phyloP scores from a whole-genome alignment of 2,888 invertebrate species.

The Nezara viridula region DNA sequence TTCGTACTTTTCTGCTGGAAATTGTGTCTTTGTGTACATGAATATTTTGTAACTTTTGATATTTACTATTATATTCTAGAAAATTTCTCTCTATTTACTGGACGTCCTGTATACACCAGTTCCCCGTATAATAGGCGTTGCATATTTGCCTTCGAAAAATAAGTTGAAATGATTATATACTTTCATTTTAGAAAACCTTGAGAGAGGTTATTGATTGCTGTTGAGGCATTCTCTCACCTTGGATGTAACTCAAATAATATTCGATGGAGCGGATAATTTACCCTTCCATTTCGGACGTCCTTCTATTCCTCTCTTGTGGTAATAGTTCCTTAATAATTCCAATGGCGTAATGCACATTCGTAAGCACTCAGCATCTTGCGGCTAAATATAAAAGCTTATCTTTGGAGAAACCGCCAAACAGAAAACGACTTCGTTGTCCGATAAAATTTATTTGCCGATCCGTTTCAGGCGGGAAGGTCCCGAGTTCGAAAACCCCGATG shows the following conservation, averaged over 20 bases:
- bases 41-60: no score
- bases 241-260: background rate
- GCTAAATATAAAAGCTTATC: slow-evolving; percentile 1
- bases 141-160: no score
- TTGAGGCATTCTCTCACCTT: background rate
- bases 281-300: background rate
- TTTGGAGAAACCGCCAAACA: background rate
- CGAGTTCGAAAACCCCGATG: background rate
- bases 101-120: no score
- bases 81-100: no score
- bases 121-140: no score
- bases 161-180: background rate
- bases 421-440: background rate
- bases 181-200: background rate
- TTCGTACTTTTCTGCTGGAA: no score
- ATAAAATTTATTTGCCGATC: slow-evolving; percentile 17
- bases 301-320: background rate
- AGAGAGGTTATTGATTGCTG: background rate
- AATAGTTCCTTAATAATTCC: background rate
- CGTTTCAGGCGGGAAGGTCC: background rate
- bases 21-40: no score
- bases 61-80: no score
- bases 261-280: background rate
- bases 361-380: background rate
- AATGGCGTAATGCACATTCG: background rate